Evolutionary conservation across 2,888 invertebrate species (phyloP).

Genomic region (Epiblema foenella): DNA sequence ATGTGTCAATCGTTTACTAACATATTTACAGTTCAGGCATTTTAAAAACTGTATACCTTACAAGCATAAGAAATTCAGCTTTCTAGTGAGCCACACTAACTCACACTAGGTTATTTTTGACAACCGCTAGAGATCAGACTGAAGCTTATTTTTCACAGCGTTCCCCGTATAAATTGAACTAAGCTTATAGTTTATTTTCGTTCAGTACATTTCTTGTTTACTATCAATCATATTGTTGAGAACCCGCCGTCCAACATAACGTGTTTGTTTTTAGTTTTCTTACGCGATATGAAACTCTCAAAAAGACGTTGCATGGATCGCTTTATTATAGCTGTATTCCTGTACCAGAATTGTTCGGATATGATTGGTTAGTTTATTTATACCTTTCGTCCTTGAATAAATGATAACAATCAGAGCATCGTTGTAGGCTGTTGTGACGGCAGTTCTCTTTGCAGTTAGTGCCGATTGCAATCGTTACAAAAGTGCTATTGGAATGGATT

Average conservation of each 20-base stretch:
- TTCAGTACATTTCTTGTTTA: slow-evolving; percentile 72
- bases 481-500: slow-evolving; percentile 50
- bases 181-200: slow-evolving; percentile 75
- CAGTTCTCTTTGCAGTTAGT: slow-evolving; percentile 39
- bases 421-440: slow-evolving; percentile 7
- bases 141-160: slow-evolving; percentile 64
- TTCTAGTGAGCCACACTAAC: slow-evolving; percentile 13
- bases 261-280: slow-evolving; percentile 64
- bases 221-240: slow-evolving; percentile 75
- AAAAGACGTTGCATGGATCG: slow-evolving; percentile 21
- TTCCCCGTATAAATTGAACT: slow-evolving; percentile 59
- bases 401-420: slow-evolving; percentile 16
- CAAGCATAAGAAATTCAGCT: not conserved
- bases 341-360: slow-evolving; percentile 9
- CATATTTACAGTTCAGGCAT: not conserved
- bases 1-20: too few relatives aligned
- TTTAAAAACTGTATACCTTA: not conserved
- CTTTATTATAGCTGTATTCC: slow-evolving; percentile 16
- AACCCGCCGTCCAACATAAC: slow-evolving; percentile 63
- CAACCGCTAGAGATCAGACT: slow-evolving; percentile 61
- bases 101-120: slow-evolving; percentile 62
- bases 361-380: slow-evolving; percentile 28
- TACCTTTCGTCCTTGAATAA: slow-evolving; percentile 32
- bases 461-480: slow-evolving; percentile 36
- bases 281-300: slow-evolving; percentile 54